These are phyloP conservation scores for Platycheirus rosarum DNA, from an alignment of 2,888 invertebrate species.

Conservation along the genomic window DNA sequence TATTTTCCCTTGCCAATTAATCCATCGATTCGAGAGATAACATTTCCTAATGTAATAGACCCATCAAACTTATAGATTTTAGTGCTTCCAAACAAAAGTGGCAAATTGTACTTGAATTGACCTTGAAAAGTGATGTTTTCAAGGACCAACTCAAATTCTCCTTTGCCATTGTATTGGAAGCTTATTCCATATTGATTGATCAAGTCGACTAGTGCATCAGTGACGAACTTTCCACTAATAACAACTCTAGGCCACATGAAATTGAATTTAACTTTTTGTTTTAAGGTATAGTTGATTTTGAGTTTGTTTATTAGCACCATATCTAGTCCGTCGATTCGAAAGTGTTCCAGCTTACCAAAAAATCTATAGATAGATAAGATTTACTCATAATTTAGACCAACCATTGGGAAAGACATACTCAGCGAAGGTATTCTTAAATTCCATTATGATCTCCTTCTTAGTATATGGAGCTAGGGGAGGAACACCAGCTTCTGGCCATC, in stretches of 20 bases:
- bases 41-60: conserved; percentile 77
- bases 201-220: conserved; percentile 77
- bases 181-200: conserved; percentile 77
- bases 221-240: conserved; percentile 76
- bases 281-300: conserved; percentile 78
- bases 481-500: conserved; percentile 79
- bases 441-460: conserved; percentile 77
- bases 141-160: conserved; percentile 77
- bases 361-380: not conserved
- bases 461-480: conserved; percentile 80
- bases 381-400: not conserved
- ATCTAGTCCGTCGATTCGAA: conserved; percentile 78
- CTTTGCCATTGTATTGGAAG: conserved; percentile 78
- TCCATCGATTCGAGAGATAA: conserved; percentile 78
- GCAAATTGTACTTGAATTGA: conserved; percentile 80
- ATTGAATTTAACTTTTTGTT: conserved; percentile 78
- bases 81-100: conserved; percentile 78
- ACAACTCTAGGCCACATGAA: conserved; percentile 76
- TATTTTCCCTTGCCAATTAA: conserved; percentile 78
- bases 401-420: conserved; percentile 76
- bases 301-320: conserved; percentile 78
- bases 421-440: conserved; percentile 76
- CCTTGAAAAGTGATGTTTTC: conserved; percentile 78
- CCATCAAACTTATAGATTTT: conserved; percentile 79
- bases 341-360: conserved; percentile 3